Evolutionary conservation across 2,797 vertebrate species (phyloP), one percentile per base, ranked within the genome.

Genomic region (Heteromormyrus szaboi): DNA sequence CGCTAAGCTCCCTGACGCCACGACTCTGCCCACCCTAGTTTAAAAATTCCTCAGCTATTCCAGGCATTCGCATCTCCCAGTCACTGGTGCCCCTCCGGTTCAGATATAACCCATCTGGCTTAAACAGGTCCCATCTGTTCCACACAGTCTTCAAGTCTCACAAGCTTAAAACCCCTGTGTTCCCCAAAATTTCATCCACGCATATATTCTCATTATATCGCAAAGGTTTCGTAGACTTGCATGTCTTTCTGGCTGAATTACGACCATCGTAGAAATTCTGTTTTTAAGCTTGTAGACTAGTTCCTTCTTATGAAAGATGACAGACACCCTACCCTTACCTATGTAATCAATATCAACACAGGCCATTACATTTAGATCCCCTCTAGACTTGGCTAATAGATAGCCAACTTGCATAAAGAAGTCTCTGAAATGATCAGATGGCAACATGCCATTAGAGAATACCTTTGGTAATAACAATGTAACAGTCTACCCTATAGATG

Each of bases 11-110:
- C 76, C 76, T 46, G 76, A 81, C 76, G 76, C 76, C 76, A 4
- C 7, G 2, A 14, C 14, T 79, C 37, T 46, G 7, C 41, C 72
- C 72, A 81, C 76, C 76, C 76, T 22, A 46, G 76, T 81, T 81
- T 81, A 81, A 44, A 81, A 81, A 81, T 81, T 81, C 76, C 76
- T 81, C 76, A 81, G 41, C 76, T 81, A 81, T 81, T 46, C 41
- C 41, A 81, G 44, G 76, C 76, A 81, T 81, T 46, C 17, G 8
- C 37, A n/a, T 46, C 76, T 46, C 76, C 41, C 84, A 85, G 81
- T 22, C 48, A 54, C 84, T 85, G 84, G 48, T 54, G 17, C 76
- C 41, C 76, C 76, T 44, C 76, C 76, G 8, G 76, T 8, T 81
- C 76, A 81, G 37, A 81, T 81, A 81, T 46, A 81, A 46, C 76